These are phyloP conservation scores for Sminthurinus aureus DNA, from an alignment of 2,888 invertebrate genomes.

Conservation along the genomic window DNA sequence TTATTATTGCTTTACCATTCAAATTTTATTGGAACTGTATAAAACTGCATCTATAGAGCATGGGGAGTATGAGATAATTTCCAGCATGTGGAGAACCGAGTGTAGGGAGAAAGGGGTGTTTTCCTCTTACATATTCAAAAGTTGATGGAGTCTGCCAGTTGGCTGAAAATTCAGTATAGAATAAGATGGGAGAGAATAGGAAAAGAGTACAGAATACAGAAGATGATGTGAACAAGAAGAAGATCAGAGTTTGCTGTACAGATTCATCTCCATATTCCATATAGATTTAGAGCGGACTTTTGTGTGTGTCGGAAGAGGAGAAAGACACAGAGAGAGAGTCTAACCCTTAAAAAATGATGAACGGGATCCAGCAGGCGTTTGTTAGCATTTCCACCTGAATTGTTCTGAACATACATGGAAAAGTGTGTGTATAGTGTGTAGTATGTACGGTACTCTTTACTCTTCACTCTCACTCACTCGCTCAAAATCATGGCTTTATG, in stretches of 20 bases:
- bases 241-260: slow-evolving; percentile 48
- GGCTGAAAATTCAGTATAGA: slow-evolving; percentile 27
- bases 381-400: slow-evolving; percentile 60
- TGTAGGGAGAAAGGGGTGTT: slow-evolving; percentile 42
- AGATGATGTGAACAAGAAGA: slow-evolving; percentile 13
- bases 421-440: background rate
- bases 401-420: slow-evolving; percentile 51
- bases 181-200: slow-evolving; percentile 31
- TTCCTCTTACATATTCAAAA: slow-evolving; percentile 45
- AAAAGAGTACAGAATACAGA: background rate
- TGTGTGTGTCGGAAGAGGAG: slow-evolving; percentile 19
- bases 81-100: slow-evolving; percentile 32
- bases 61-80: slow-evolving; percentile 47
- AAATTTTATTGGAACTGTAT: no score
- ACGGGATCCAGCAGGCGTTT: slow-evolving; percentile 54
- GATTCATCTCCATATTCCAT: slow-evolving; percentile 42
- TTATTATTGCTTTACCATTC: no score
- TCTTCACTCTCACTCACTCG: slow-evolving; percentile 20
- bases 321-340: slow-evolving; percentile 12
- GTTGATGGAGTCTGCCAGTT: slow-evolving; percentile 27
- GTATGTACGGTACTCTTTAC: slow-evolving; percentile 28
- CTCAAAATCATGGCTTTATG: slow-evolving; percentile 34
- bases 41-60: slow-evolving; percentile 30
- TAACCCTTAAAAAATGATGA: slow-evolving; percentile 56
- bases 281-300: slow-evolving; percentile 24